Conservation (phyloP, 2,797 vertebrate species). For the Acipenser transmontanus region DNA sequence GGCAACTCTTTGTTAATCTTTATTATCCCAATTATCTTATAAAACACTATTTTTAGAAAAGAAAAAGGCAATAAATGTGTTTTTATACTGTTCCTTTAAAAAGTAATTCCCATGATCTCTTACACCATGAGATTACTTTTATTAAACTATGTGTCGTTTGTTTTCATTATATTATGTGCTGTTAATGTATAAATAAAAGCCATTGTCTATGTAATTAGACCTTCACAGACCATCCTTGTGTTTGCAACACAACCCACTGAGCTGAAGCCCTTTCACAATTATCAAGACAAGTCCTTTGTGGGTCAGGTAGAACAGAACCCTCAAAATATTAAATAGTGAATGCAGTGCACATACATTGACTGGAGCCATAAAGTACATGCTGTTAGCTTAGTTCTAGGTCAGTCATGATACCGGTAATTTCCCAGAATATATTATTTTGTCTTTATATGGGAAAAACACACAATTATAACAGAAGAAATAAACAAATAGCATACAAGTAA, state of each 20-base stretch:
- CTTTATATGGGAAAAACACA: conserved; percentile 22
- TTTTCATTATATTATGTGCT: conserved; percentile 60
- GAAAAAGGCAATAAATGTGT: conserved; percentile 26
- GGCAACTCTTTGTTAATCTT: conserved; percentile 14
- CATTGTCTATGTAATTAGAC: conserved; percentile 69
- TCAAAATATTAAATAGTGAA: background rate
- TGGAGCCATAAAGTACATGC: background rate
- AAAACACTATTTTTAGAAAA: conserved; percentile 30
- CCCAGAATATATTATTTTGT: background rate
- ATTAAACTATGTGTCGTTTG: conserved; percentile 54
- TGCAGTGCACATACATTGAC: background rate
- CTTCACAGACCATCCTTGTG: conserved; percentile 39
- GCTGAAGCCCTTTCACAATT: conserved; percentile 21
- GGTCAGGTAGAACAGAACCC: too few relatives aligned
- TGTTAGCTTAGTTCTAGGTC: background rate
- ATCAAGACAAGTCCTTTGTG: background rate
- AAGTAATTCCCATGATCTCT: conserved; percentile 31
- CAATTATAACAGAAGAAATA: conserved; percentile 10
- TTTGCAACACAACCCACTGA: conserved; percentile 34
- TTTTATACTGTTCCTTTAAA: too few relatives aligned
- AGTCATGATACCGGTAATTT: background rate
- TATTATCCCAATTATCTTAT: conserved; percentile 37
- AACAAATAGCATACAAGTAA: background rate
- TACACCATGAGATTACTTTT: conserved; percentile 52
- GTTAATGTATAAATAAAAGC: conserved; percentile 70